Evolutionary conservation across 2,888 invertebrate genomes (phyloP), one percentile per base, ranked within the genome.

Genomic region (Aleiodes leptofemur): DNA sequence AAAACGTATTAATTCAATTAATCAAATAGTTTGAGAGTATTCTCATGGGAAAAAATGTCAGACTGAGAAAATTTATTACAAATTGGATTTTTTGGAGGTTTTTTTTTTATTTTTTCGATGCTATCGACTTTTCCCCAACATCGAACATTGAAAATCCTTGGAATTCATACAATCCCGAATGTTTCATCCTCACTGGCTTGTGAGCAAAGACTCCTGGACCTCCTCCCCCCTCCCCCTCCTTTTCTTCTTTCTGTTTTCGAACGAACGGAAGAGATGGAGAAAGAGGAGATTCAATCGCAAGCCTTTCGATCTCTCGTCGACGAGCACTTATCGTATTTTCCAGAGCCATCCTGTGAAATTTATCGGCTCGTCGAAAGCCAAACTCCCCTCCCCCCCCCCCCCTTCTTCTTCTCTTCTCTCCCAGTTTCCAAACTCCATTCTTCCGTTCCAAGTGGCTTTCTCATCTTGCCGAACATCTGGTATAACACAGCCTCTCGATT

Each of bases 241-340:
- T 13, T 5, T 57, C 31, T 31, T 59, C 59, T 34, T 4, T 4
- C 29, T 4, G 8, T 14, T 14, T 43, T n/a, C n/a, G 50, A 38
- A 73, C 14, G 66, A 16, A 14, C 38, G 43, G 31, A 55, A 14
- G 51, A 34, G 38, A 23, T 29, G 11, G 38, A 43, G 13, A 66
- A 61, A 31, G 14, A 5, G 53, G 14, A 50, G 51, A 64, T 68
- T 68, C 68, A 68, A 68, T 68, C 29, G 68, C 29, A 68, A 50
- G 51, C 68, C 66, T 69, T 79, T 78, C 79, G 77, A 79, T 77
- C 79, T 78, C 77, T 80, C 76, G 77, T 80, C 80, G 79, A 77
- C 77, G 71, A 74, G 78, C 79, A 80, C 80, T 80, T 80, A 77
- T 74, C 78, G 79, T 80, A 78, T 78, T 80, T 80, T 80, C 76